Percentiles rank a stretch among this genome's conserved stretches.
phyloP scores from a whole-genome alignment of 2,797 vertebrate species.

The Poecilia velifera region DNA sequence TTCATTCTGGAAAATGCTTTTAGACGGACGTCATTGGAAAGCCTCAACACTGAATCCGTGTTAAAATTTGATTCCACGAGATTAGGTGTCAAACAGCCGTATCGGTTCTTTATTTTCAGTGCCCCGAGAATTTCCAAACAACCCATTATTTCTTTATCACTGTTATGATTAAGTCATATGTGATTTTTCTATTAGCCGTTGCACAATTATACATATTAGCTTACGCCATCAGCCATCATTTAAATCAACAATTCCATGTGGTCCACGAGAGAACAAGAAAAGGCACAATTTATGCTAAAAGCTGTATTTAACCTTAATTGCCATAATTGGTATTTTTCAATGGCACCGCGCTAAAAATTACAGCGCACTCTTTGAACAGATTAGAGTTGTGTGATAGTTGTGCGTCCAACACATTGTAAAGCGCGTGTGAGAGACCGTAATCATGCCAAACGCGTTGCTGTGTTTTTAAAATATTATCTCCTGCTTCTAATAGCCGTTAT shows the following conservation, averaged over 20 bases:
- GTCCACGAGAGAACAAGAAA: constrained; percentile 62
- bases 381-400: constrained; percentile 59
- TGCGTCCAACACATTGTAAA: constrained; percentile 42
- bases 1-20: background rate
- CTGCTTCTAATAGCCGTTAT: constrained; percentile 2
- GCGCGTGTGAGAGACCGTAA: constrained; percentile 31
- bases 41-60: background rate
- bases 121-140: constrained; percentile 49
- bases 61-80: constrained; percentile 13
- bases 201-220: constrained; percentile 57
- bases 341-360: constrained; percentile 64
- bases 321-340: constrained; percentile 76
- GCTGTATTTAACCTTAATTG: constrained; percentile 78
- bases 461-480: constrained; percentile 14
- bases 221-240: constrained; percentile 55
- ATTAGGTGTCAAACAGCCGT: constrained; percentile 14
- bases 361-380: constrained; percentile 62
- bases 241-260: constrained; percentile 61
- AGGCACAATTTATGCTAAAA: constrained; percentile 69
- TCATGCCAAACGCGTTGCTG: constrained; percentile 21
- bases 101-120: constrained; percentile 39
- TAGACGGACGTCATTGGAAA: background rate
- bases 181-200: constrained; percentile 62
- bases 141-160: constrained; percentile 51
- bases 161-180: constrained; percentile 59